phyloP scores from a whole-genome alignment of 92 coral and sea anemone genomes.

The Zoanthus sansibaricus region DNA sequence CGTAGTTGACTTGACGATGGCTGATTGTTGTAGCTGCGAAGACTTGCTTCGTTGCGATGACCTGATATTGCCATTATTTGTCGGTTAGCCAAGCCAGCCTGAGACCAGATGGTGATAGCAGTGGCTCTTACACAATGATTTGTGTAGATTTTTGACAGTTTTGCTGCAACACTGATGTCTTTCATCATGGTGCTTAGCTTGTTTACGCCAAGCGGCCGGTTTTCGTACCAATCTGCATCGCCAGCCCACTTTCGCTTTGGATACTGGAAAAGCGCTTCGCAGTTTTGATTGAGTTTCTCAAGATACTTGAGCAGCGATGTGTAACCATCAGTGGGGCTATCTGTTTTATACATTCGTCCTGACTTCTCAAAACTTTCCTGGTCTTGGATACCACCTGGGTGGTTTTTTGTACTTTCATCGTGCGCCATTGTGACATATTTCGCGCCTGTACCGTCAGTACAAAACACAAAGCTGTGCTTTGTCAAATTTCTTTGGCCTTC shows the following conservation, averaged over 20 bases:
- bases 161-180: neutral
- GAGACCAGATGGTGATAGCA: constrained; percentile 6
- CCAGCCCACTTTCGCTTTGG: constrained; percentile 42
- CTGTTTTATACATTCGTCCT: constrained; percentile 36
- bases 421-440: constrained; percentile 35
- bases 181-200: neutral
- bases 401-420: constrained; percentile 42
- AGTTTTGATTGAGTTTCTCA: constrained; percentile 19
- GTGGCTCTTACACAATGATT: constrained; percentile 5
- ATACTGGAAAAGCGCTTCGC: constrained; percentile 45
- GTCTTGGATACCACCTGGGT: constrained; percentile 43
- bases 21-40: constrained; percentile 56
- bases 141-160: constrained; percentile 1
- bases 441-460: constrained; percentile 1
- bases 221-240: constrained; percentile 39
- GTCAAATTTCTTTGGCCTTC: neutral
- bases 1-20: constrained; percentile 66
- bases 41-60: constrained; percentile 62
- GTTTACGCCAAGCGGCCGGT: constrained; percentile 47
- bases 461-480: constrained; percentile 4
- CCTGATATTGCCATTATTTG: constrained; percentile 71
- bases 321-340: constrained; percentile 41
- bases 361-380: constrained; percentile 33
- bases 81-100: constrained; percentile 42
- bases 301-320: constrained; percentile 19